Conservation (phyloP, 1,140 invertebrate species). For the Branchinecta lindahli region DNA sequence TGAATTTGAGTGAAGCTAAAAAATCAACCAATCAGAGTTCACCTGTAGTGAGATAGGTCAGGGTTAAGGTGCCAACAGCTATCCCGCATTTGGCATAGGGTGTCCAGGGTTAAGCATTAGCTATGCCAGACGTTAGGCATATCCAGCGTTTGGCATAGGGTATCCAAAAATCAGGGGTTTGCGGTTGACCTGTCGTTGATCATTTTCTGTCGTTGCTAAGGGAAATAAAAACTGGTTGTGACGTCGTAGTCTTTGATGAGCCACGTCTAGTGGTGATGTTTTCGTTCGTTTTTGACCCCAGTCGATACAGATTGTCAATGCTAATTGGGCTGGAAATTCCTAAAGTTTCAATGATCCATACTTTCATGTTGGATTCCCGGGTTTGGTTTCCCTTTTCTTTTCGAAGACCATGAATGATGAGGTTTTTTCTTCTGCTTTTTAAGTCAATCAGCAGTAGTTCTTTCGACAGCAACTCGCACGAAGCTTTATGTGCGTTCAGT, state of each 20-base stretch:
- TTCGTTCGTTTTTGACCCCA: conserved; percentile 4
- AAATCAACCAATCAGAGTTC: too few relatives aligned
- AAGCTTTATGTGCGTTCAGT: conserved; percentile 8
- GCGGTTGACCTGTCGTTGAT: too few relatives aligned
- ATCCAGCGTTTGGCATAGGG: too few relatives aligned
- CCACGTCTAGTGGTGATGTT: neutral
- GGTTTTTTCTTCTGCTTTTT: conserved; percentile 8
- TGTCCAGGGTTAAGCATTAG: too few relatives aligned
- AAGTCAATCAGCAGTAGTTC: conserved; percentile 8
- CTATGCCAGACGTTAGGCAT: too few relatives aligned
- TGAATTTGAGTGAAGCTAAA: too few relatives aligned
- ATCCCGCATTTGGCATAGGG: too few relatives aligned
- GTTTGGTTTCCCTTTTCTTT: conserved; percentile 1
- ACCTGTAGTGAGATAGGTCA: too few relatives aligned
- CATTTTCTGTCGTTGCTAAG: conserved; percentile 4
- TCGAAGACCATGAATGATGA: conserved; percentile 1
- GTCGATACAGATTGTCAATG: conserved; percentile 8
- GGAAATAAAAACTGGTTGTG: neutral
- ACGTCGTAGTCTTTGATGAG: conserved; percentile 7
- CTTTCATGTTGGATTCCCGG: conserved; percentile 1
- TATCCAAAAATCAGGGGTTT: too few relatives aligned
- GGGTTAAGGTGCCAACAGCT: too few relatives aligned
- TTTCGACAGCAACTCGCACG: conserved; percentile 4
- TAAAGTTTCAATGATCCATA: conserved; percentile 1
- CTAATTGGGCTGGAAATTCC: conserved; percentile 1